phyloP scores from a whole-genome alignment of 2,888 invertebrate genomes.

The Cephalotes varians region DNA sequence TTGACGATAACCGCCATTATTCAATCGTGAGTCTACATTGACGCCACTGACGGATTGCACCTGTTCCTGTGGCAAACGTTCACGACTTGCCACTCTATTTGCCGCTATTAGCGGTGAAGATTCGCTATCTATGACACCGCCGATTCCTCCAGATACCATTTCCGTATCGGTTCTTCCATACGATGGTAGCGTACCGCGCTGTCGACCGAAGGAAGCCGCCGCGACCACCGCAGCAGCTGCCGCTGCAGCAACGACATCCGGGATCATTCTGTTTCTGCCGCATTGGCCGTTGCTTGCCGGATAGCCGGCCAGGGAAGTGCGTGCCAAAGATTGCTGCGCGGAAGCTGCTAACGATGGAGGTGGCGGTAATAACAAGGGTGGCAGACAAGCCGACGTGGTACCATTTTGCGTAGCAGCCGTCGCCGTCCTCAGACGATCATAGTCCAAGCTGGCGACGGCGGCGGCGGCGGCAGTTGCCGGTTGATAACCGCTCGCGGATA shows the following conservation, averaged over 20 bases:
- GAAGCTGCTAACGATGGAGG: conserved; percentile 8
- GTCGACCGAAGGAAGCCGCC: conserved; percentile 70
- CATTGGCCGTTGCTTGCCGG: conserved; percentile 56
- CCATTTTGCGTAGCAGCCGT: conserved; percentile 25
- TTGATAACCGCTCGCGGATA: conserved; percentile 44
- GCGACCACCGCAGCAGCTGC: conserved; percentile 74
- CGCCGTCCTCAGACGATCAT: conserved; percentile 58
- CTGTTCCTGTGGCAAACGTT: conserved; percentile 43
- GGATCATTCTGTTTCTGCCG: conserved; percentile 67
- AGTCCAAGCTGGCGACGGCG: conserved; percentile 31
- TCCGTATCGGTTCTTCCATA: conserved; percentile 53
- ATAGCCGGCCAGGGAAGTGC: conserved; percentile 47
- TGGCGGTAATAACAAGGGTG: conserved; percentile 58
- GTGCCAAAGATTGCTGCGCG: conserved; percentile 54
- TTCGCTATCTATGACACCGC: conserved; percentile 36
- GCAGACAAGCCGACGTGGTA: conserved; percentile 41
- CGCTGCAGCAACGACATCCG: conserved; percentile 74
- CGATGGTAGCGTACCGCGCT: conserved; percentile 57
- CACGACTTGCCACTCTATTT: conserved; percentile 23
- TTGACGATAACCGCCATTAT: conserved; percentile 46
- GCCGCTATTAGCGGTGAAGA: conserved; percentile 9
- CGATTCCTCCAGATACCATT: conserved; percentile 30
- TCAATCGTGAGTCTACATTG: conserved; percentile 49
- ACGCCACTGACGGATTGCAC: conserved; percentile 17
- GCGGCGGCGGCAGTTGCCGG: conserved; percentile 36